A percentile compares a stretch with the other conserved stretches of the same genome.
These are phyloP conservation scores for Heliconius ismenius DNA, from an alignment of 2,888 invertebrate genomes.

Conservation along the genomic window DNA sequence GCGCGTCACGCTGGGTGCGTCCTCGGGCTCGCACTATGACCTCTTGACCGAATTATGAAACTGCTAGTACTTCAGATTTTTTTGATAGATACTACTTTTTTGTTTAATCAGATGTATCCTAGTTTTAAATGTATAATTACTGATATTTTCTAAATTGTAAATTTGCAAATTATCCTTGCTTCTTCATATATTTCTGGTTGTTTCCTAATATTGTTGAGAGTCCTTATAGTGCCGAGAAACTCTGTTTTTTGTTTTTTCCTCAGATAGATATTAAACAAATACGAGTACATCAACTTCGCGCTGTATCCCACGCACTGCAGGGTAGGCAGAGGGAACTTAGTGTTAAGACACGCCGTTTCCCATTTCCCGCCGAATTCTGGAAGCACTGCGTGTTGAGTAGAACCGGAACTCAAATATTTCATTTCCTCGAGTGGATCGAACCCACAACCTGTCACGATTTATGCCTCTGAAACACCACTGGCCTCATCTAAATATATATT, in stretches of 20 bases:
- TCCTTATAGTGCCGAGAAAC: neutral
- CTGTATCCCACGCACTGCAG: too few species aligned
- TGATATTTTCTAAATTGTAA: neutral
- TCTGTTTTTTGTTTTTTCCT: too few species aligned
- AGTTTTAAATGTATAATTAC: neutral
- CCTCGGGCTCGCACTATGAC: slow-evolving; percentile 68
- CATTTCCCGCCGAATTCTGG: too few species aligned
- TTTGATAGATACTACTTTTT: slow-evolving; percentile 62
- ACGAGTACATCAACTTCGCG: too few species aligned
- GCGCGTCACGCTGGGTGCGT: slow-evolving; percentile 75
- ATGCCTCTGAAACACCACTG: too few species aligned
- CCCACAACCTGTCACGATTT: too few species aligned
- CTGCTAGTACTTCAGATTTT: slow-evolving; percentile 50
- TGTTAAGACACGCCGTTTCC: neutral
- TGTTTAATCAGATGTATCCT: slow-evolving; percentile 43
- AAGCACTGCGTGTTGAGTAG: too few species aligned
- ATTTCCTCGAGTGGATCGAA: too few species aligned
- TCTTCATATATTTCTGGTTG: neutral
- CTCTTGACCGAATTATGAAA: slow-evolving; percentile 53
- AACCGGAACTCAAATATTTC: too few species aligned
- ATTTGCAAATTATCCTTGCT: neutral
- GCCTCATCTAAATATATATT: neutral
- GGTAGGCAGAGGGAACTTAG: neutral
- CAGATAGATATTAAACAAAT: too few species aligned
- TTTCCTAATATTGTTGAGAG: neutral